phyloP scores from a whole-genome alignment of 2,888 invertebrate species.

The Branchinecta sandiegonensis region DNA sequence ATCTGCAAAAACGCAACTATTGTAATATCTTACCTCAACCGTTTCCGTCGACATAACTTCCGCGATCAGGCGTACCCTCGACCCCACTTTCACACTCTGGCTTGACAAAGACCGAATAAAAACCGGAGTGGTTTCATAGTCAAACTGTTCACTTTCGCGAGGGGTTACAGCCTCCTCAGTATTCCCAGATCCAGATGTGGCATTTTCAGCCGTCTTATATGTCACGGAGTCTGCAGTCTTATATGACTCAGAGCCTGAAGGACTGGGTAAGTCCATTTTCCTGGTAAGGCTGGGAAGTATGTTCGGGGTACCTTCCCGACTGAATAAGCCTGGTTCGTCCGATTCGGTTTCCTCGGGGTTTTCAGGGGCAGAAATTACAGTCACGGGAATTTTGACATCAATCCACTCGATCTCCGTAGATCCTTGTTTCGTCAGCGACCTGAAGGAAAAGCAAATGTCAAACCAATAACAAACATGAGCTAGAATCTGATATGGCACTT shows the following conservation, averaged over 20 bases:
- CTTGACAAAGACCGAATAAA: slow-evolving; percentile 72
- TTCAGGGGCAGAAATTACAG: no score
- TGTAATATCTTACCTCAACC: slow-evolving; percentile 47
- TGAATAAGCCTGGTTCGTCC: background rate
- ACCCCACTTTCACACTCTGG: slow-evolving; percentile 76
- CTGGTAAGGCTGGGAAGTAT: background rate
- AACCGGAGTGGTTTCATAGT: slow-evolving; percentile 41
- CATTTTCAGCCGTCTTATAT: slow-evolving; percentile 1
- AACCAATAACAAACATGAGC: no score
- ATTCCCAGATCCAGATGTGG: background rate
- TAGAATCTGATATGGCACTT: no score
- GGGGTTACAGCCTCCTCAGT: slow-evolving; percentile 13
- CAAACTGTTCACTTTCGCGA: slow-evolving; percentile 4
- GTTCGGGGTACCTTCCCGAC: slow-evolving; percentile 12
- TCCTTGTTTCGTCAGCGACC: no score
- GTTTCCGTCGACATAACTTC: slow-evolving; percentile 65
- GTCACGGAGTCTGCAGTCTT: slow-evolving; percentile 8
- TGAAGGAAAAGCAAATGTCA: no score
- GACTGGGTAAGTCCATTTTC: slow-evolving; percentile 14
- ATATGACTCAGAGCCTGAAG: background rate
- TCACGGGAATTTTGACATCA: no score
- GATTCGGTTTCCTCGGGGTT: background rate
- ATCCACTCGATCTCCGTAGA: no score
- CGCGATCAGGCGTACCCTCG: slow-evolving; percentile 64
- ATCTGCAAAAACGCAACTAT: no score